Evolutionary conservation across 2,888 invertebrate genomes (phyloP), one percentile per base, ranked within the genome.

Genomic region (Pelosia muscerda): DNA sequence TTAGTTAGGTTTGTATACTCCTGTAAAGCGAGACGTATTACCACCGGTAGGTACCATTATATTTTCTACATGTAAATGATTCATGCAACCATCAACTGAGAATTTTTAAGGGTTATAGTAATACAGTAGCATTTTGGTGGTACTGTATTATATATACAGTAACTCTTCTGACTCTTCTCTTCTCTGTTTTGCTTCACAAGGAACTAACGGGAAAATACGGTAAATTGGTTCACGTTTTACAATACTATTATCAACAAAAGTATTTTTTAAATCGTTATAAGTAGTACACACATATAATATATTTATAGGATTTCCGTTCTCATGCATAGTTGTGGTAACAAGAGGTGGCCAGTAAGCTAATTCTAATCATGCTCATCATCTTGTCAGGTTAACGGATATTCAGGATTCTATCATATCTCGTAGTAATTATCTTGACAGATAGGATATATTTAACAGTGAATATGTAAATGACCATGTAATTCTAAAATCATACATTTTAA

Each of bases 311-410:
- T 19, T 5, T 15, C 2, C 38, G 15, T 15, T 19, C n/a, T n/a
- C 49, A 49, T 49, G 49, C 49, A 49, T 49, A n/a, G n/a, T 8
- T 49, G 49, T n/a, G 49, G 19, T n/a, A n/a, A 49, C 49, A 49
- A 49, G 49, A 49, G 49, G 49, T n/a, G 49, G n/a, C 19, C 49
- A 49, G n/a, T 49, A 49, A 49, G 19, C 49, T 49, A 49, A 49
- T 49, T n/a, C 49, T 49, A 49, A 49, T 49, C 49, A 49, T 8
- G n/a, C 3, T 19, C 49, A n/a, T 49, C 6, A 49, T 49, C n/a
- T 49, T 49, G 49, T n/a, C 49, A 49, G 49, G 49, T 49, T 49
- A 49, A 1, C 49, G n/a, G 19, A 42, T 19, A 42, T 6, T n/a
- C 19, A 42, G n/a, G n/a, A 49, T n/a, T 49, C 2, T 2, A 4